Base-by-base conservation (phyloP, 2,888 invertebrate genomes). In the Ectropis crepuscularia region DNA sequence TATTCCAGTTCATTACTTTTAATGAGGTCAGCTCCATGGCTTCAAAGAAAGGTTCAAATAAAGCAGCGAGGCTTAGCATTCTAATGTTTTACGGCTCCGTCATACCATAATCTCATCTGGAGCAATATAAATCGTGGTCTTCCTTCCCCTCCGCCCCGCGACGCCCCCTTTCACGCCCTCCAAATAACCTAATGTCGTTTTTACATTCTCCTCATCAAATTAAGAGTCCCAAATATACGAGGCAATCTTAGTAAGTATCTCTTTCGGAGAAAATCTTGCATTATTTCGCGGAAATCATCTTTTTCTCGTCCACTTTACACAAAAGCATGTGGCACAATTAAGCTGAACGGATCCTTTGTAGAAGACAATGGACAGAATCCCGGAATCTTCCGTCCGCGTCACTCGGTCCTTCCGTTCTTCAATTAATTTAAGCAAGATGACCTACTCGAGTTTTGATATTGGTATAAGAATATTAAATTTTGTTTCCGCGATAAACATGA, bases 191-290 rank as follows among this genome's bases (percentile, higher is more conserved):
- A 85, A 85, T 79, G 82, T 78, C 81, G 76, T 85, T 87, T 88
- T 87, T 86, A 86, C 86, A 85, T 84, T 82, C 81, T 74, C 73
- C 79, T 86, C 86, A 85, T 88, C 84, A 86, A 87, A 88, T 88
- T 87, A 88, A 87, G 83, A 83, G 79, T 74, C 78, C 77, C 80
- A 84, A 82, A 82, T 85, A 82, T 85, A 82, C 77, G 81, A 79
- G 79, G 77, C 75, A 85, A 87, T 87, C 82, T 82, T 79, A 78
- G 81, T 83, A 65, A 71, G 63, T 67, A 69, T 65, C 66, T 79
- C 81, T 80, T 71, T 76, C 80, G 78, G 74, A 77, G 78, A 81
- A 83, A 87, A 84, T 82, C 79, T 81, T 75, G 79, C 81, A 83
- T 85, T 82, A 85, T 85, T 86, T 80, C 68, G 75, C 78, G 78